Evolutionary conservation across 2,113 vertebrate genomes (phyloP).

Genomic region (Bujurquina vittata): DNA sequence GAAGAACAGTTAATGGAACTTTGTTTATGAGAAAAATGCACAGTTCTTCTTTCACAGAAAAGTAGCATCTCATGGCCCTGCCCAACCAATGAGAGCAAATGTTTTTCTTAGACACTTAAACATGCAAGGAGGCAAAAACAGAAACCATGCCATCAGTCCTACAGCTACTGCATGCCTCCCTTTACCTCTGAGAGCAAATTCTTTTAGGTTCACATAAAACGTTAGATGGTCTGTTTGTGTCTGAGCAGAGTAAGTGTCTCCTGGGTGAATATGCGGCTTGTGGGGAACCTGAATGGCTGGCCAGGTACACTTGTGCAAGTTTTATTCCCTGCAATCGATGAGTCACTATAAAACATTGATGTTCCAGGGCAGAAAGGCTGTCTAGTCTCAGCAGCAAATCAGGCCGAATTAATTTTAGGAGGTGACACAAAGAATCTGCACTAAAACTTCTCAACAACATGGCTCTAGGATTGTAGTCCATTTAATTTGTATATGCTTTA

Average conservation of each 20-base stretch:
- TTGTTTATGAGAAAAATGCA: accelerated
- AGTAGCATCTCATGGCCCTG: neutral
- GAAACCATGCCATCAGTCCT: neutral
- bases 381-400: constrained; percentile 32
- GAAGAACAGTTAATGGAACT: neutral
- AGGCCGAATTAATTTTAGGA: constrained; percentile 22
- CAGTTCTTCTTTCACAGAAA: neutral
- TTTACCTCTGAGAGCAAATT: neutral
- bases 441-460: constrained; percentile 7
- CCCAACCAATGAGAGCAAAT: neutral
- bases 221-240: neutral
- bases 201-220: neutral
- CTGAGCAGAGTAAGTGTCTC: neutral
- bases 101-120: neutral
- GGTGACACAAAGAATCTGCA: constrained; percentile 14
- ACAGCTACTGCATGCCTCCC: neutral
- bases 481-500: neutral
- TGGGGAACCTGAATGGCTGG: neutral
- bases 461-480: neutral
- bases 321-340: constrained; percentile 23
- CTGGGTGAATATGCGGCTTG: neutral
- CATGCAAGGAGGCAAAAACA: neutral
- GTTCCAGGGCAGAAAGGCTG: constrained; percentile 13
- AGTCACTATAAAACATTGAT: constrained; percentile 43
- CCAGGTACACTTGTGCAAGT: constrained; percentile 8